phyloP scores from a whole-genome alignment of 2,113 vertebrate species.

The Macquaria australasica region DNA sequence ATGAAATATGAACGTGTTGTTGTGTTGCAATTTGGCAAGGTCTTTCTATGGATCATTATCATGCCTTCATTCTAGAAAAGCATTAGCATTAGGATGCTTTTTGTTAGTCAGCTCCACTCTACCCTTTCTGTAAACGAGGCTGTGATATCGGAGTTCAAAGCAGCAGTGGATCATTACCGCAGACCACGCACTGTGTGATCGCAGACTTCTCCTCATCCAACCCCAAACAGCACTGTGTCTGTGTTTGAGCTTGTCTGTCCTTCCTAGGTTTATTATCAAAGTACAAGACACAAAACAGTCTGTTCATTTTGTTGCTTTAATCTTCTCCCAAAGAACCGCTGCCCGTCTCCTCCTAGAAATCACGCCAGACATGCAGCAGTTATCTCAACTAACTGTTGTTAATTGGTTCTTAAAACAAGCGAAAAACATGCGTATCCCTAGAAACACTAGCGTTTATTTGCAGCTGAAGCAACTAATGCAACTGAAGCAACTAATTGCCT shows the following conservation, averaged over 20 bases:
- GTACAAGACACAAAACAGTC: constrained; percentile 34
- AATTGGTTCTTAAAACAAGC: constrained; percentile 13
- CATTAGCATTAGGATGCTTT: constrained; percentile 1
- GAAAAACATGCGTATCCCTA: background rate
- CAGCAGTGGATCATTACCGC: constrained; percentile 53
- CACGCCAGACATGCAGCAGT: background rate
- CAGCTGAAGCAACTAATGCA: constrained; percentile 25
- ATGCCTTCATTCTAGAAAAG: constrained; percentile 8
- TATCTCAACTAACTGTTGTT: constrained; percentile 15
- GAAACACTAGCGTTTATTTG: constrained; percentile 12
- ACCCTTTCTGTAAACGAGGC: constrained; percentile 36
- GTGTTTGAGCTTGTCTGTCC: constrained; percentile 25
- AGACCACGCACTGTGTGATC: constrained; percentile 38
- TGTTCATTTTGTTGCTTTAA: constrained; percentile 56
- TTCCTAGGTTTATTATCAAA: constrained; percentile 54
- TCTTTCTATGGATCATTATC: constrained; percentile 3
- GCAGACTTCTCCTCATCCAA: constrained; percentile 46
- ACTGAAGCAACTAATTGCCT: constrained; percentile 19
- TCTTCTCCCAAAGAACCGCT: constrained; percentile 34
- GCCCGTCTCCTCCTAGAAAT: constrained; percentile 17
- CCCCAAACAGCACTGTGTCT: constrained; percentile 5
- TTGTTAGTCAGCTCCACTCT: constrained; percentile 29
- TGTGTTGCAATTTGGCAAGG: background rate
- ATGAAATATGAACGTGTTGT: constrained; percentile 23
- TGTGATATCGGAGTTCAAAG: constrained; percentile 63